Base-by-base conservation (phyloP, 2,888 invertebrate species). In the Belgica antarctica region DNA sequence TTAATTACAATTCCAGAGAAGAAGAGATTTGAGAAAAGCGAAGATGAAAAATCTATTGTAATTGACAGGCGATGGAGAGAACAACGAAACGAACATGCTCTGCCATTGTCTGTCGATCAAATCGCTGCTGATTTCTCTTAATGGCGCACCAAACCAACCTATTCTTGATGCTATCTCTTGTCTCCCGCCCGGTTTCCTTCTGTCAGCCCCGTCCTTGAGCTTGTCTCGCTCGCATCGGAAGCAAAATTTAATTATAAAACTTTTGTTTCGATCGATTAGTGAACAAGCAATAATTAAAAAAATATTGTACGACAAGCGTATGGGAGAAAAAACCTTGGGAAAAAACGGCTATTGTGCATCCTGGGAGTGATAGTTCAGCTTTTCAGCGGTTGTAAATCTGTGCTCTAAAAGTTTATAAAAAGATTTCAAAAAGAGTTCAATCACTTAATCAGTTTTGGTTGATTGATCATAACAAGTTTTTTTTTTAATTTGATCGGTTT, bases 1-100 rank as follows among this genome's bases (percentile, higher is more conserved):
- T 52, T 68, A 68, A 68, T 68, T 68, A 68, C 57, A 15, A 68
- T 68, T 34, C 19, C 19, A 34, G n/a, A 41, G 36, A 41, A 66
- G 65, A 24, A n/a, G 52, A 28, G 25, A 68, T 19, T 10, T 15
- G 46, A 66, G n/a, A 66, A 52, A 68, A 15, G 25, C 15, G n/a
- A 2, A 25, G 27, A 27, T 22, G 65, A 47, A 65, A 24, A 24
- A 65, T 65, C 63, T 41, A 41, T 57, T 22, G 68, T 68, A 68
- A 68, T 68, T 68, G 68, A 68, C 68, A 68, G 68, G 68, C 68
- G 68, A 57, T 57, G n/a, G n/a, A 68, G 52, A 68, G 52, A 34
- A 34, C 47, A 66, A 46, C 65, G 36, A 59, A 17, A 31, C 8
- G 22, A 63, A 68, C 68, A 57, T 57, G 68, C 34, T 68, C 57